Base-by-base conservation (phyloP, 2,888 invertebrate species). In the Campoplex nolae region DNA sequence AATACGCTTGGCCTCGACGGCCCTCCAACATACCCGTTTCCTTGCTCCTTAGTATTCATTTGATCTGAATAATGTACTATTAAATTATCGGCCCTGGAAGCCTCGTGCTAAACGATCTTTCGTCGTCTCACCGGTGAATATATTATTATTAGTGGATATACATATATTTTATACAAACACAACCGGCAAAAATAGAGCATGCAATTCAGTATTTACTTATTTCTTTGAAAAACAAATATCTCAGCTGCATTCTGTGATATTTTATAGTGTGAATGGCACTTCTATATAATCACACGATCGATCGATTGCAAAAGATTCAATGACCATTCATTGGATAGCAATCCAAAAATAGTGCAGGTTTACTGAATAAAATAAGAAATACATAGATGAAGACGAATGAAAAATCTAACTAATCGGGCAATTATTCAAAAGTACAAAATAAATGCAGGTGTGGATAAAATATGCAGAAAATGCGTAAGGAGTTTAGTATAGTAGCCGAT, bases 61-160 rank as follows among this genome's bases (percentile, higher is more conserved):
- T 90, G 90, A 91, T 91, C 90, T 91, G 91, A 92, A 92, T 92
- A 91, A 92, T 91, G 91, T 89, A 89, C 89, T 90, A 90, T 91
- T 90, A 92, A 92, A 92, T 92, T 92, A 92, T 91, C 89, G 90
- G 90, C 88, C 83, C 88, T 89, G 32, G 81, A 62, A 65, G 80
- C 86, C 85, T 62, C 45, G 62, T 90, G 90, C 90, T 90, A 91
- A 92, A 92, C 91, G 91, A 90, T 90, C 88, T 84, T 85, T 89
- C 88, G 83, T 84, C 89, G 88, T 84, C 80, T 62, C 62, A 16
- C 62, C 16, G 3, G 62, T 62, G 32, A 62, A 62, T 62, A 32
- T 62, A 62, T 32, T 32, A 62, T 62, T 62, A 62, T 62, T 32
- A 62, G 32, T 16, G 16, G 9, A 28, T 16, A 32, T 32, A 62